Evolutionary conservation across 2,113 vertebrate genomes (phyloP).

Genomic region (Marmota flaviventris): DNA sequence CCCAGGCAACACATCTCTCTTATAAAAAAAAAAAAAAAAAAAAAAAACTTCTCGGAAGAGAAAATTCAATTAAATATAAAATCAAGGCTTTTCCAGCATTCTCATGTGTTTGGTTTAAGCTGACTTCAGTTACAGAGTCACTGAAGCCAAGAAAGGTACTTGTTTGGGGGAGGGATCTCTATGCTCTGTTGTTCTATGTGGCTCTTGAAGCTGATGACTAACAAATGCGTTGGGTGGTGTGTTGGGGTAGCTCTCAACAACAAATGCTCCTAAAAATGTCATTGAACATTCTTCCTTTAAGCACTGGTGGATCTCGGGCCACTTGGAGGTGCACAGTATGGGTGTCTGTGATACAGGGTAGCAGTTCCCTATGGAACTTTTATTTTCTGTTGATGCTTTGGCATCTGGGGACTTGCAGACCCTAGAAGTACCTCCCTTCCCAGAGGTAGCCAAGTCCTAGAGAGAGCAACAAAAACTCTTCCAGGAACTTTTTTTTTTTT

Average conservation of each 20-base stretch:
- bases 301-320: neutral
- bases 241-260: neutral
- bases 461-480: neutral
- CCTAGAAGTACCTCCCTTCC: no score
- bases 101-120: neutral
- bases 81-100: neutral
- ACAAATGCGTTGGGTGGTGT: neutral
- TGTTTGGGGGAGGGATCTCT: neutral
- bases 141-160: neutral
- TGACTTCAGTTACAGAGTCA: neutral
- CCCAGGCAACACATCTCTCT: conserved; percentile 70
- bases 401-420: neutral
- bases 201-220: neutral
- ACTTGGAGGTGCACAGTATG: neutral
- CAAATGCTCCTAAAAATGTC: neutral
- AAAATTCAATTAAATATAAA: conserved; percentile 52
- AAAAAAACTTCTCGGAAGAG: conserved; percentile 44
- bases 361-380: neutral
- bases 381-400: neutral
- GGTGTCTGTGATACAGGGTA: neutral
- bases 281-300: neutral
- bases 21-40: neutral
- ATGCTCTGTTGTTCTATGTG: fast-evolving
- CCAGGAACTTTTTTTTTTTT: neutral
- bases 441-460: neutral